These are phyloP conservation scores for Sphaerophoria taeniata DNA, from an alignment of 2,888 invertebrate genomes.

Conservation along the genomic window DNA sequence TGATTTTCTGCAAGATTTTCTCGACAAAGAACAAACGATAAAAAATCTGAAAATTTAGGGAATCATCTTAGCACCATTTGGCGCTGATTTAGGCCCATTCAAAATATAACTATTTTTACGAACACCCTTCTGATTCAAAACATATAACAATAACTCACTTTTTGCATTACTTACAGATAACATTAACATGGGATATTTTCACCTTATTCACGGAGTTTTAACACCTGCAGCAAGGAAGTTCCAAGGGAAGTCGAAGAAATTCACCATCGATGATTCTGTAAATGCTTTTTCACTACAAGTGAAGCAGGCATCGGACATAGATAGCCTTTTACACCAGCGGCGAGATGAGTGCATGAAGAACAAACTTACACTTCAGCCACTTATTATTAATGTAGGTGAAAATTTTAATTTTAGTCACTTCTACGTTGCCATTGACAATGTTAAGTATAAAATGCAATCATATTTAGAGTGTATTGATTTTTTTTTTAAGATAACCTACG, in stretches of 20 bases:
- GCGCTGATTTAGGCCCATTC: slow-evolving; percentile 5
- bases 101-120: not conserved
- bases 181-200: not conserved
- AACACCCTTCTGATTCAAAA: not conserved
- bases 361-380: not conserved
- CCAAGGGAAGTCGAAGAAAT: slow-evolving; percentile 1
- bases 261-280: not conserved
- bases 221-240: slow-evolving; percentile 18
- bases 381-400: not conserved
- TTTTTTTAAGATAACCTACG: not conserved
- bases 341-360: not conserved
- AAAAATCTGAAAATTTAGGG: not conserved
- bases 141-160: slow-evolving; percentile 1
- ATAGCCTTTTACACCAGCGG: not conserved
- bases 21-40: no score
- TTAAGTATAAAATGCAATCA: slow-evolving; percentile 11
- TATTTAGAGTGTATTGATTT: not conserved
- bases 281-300: not conserved
- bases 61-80: not conserved
- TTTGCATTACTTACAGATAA: slow-evolving; percentile 13
- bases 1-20: no score
- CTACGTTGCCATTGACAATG: slow-evolving; percentile 4
- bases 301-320: not conserved
- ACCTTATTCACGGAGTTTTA: slow-evolving; percentile 3
- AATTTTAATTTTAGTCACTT: not conserved